Conservation (phyloP, 2,113 vertebrate species). For the Tetrao urogallus region DNA sequence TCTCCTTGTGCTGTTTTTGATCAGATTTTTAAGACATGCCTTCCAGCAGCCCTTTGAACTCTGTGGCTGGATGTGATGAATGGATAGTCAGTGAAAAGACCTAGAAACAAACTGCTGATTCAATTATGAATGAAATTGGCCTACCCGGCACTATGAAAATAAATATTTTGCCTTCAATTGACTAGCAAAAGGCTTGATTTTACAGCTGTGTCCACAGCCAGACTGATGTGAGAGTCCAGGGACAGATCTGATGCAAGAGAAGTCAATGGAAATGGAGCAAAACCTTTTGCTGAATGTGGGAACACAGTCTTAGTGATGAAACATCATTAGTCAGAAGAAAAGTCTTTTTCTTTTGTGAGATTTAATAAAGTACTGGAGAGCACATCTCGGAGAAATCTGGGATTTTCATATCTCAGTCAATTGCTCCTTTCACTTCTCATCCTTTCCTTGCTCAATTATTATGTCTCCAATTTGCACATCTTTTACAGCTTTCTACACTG, state of each 20-base stretch:
- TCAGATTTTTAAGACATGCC: neutral
- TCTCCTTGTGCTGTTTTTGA: neutral
- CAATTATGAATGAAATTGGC: conserved; percentile 47
- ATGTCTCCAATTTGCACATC: neutral
- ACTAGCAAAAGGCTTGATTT: conserved; percentile 2
- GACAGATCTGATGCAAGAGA: neutral
- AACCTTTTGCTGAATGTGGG: conserved; percentile 24
- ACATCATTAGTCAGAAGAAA: neutral
- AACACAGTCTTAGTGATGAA: neutral
- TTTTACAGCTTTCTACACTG: neutral
- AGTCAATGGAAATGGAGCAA: conserved; percentile 3
- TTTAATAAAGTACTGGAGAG: neutral
- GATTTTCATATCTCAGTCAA: neutral
- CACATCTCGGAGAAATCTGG: neutral
- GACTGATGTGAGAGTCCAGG: neutral
- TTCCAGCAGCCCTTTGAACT: conserved; percentile 53
- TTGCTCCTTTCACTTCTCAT: neutral
- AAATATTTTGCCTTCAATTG: conserved; percentile 44
- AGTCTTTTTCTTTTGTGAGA: neutral
- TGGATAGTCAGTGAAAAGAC: conserved; percentile 47
- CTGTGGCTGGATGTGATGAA: conserved; percentile 32
- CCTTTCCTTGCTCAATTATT: neutral
- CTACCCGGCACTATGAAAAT: neutral
- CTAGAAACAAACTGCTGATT: conserved; percentile 34
- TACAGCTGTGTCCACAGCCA: conserved; percentile 48